phyloP scores from a whole-genome alignment of 2,797 vertebrate species.

The Distichodus sexfasciatus region DNA sequence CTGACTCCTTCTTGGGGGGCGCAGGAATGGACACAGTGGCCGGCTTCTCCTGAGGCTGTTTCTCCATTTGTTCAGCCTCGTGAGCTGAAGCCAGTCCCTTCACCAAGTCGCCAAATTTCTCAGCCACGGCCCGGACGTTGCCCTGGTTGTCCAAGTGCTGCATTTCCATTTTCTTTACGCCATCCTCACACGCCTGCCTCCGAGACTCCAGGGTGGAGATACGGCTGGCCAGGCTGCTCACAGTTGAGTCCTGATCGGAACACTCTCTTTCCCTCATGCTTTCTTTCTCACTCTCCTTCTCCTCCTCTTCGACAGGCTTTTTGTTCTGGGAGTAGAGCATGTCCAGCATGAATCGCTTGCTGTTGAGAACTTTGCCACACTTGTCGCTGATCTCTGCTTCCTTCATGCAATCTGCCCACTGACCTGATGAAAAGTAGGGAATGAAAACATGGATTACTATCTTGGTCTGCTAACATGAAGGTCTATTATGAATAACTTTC shows the following conservation, averaged over 20 bases:
- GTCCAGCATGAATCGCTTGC: conserved; percentile 94
- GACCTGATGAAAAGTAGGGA: conserved; percentile 70
- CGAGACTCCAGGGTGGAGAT: conserved; percentile 89
- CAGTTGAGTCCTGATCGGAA: conserved; percentile 69
- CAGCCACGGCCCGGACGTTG: conserved; percentile 85
- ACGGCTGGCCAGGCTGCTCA: conserved; percentile 82
- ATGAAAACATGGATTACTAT: too few species aligned
- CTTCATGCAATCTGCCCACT: conserved; percentile 79
- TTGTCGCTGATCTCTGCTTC: conserved; percentile 82
- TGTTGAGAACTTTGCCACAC: conserved; percentile 88
- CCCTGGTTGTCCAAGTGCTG: conserved; percentile 88
- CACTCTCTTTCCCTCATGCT: conserved; percentile 68
- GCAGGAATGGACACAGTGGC: conserved; percentile 27
- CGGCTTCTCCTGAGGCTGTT: conserved; percentile 20
- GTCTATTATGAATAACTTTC: too few species aligned
- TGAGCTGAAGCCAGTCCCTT: conserved; percentile 71
- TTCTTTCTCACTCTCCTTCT: conserved; percentile 69
- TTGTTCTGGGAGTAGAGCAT: conserved; percentile 92
- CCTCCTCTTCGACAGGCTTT: conserved; percentile 60
- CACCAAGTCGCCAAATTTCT: conserved; percentile 86
- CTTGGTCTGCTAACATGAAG: not conserved
- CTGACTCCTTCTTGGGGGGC: conserved; percentile 89
- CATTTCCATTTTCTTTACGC: conserved; percentile 81
- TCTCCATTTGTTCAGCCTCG: conserved; percentile 76
- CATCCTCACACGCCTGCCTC: conserved; percentile 82